phyloP scores from a whole-genome alignment of 1,140 invertebrate genomes.

The Potamilus streckersoni region DNA sequence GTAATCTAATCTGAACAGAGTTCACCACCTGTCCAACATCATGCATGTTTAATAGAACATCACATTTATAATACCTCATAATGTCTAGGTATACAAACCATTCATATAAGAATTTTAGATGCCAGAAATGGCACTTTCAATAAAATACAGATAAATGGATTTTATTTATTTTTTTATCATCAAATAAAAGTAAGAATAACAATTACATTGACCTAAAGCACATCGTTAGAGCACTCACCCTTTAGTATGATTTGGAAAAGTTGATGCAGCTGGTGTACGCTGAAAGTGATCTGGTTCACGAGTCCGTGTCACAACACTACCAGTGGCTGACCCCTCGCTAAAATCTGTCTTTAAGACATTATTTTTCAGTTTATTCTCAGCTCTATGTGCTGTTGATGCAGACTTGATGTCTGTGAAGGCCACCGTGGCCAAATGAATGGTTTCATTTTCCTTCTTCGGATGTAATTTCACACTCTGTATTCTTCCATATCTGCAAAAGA shows the following conservation, averaged over 20 bases:
- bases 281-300: conserved; percentile 39
- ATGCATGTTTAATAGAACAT: not conserved
- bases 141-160: not conserved
- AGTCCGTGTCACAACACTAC: conserved; percentile 51
- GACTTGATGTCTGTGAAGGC: conserved; percentile 98
- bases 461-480: conserved; percentile 95
- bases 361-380: conserved; percentile 88
- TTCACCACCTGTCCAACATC: not conserved
- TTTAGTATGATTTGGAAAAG: conserved; percentile 32
- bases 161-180: not conserved
- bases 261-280: conserved; percentile 10
- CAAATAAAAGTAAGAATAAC: not conserved
- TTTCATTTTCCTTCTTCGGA: conserved; percentile 66
- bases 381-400: conserved; percentile 90
- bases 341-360: conserved; percentile 89
- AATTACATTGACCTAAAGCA: not conserved
- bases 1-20: no score
- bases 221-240: conserved; percentile 38
- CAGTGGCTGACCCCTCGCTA: conserved; percentile 83
- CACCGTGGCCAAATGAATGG: conserved; percentile 80
- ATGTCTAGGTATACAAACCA: not conserved
- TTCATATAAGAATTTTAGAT: not conserved
- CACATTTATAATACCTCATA: not conserved
- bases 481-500: conserved; percentile 87
- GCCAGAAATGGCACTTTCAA: no score